A percentile compares a stretch with the other conserved stretches of the same genome.
These are phyloP conservation scores for Drosophila mimetica DNA, from an alignment of 2,888 invertebrate genomes.

Conservation along the genomic window DNA sequence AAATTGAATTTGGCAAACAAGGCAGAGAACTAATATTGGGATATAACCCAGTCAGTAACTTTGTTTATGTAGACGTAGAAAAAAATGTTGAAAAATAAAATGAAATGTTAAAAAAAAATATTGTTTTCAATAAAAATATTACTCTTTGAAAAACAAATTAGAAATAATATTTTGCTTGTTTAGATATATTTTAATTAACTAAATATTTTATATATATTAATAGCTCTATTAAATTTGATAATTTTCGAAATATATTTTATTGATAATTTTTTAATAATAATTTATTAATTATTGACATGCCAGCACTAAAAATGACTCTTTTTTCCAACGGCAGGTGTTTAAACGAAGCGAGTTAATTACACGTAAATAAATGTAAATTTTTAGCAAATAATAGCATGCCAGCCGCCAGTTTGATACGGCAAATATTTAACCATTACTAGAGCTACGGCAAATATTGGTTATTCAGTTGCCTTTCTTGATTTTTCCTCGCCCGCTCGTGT, in stretches of 20 bases:
- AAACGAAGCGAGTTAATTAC: conserved; percentile 3
- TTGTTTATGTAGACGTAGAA: neutral
- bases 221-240: too few species aligned
- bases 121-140: too few species aligned
- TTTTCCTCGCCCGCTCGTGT: conserved; percentile 13
- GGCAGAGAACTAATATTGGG: neutral
- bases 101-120: neutral
- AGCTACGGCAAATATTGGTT: neutral
- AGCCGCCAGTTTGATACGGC: conserved; percentile 3
- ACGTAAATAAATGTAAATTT: conserved; percentile 3
- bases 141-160: too few species aligned
- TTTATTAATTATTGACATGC: too few species aligned
- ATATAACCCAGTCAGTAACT: neutral
- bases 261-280: too few species aligned
- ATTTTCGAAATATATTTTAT: too few species aligned
- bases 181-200: too few species aligned
- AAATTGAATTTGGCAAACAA: conserved; percentile 11
- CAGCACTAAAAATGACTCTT: neutral
- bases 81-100: too few species aligned
- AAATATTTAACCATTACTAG: conserved; percentile 23
- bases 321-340: neutral
- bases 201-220: too few species aligned
- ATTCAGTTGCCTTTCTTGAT: conserved; percentile 15
- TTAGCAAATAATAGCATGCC: conserved; percentile 3
- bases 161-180: too few species aligned